Base-by-base conservation (phyloP, 2,888 invertebrate genomes). In the Agrilus biguttatus region DNA sequence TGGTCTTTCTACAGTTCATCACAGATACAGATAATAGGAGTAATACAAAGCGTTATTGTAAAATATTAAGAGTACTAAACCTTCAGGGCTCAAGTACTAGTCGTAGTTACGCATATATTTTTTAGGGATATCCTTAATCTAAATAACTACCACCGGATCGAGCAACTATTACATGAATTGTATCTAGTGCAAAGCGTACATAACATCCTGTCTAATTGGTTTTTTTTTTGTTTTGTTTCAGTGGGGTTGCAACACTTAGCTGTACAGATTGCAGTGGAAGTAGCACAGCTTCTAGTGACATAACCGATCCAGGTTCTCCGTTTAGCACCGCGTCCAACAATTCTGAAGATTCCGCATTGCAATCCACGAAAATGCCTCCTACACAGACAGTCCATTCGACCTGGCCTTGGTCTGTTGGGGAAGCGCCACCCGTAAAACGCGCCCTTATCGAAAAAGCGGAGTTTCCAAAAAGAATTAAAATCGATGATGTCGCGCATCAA, bases 281-380 rank as follows among this genome's bases (percentile, higher is more conserved):
- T 55, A 70, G 69, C 52, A 67, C 65, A 51, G 64, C 71, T 63
- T 73, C 65, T 55, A 87, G 86, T 68, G 88, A 87, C 70, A 83
- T 86, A 66, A 85, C 86, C 55, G 87, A 87, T 66, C 87, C 87
- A 44, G 83, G 84, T 51, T 87, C 87, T 46, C 88, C 88, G 55
- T 83, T 80, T 68, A 86, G 83, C 66, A 80, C 82, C 52, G 71
- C 73, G 58, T 73, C 76, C 51, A 62, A 62, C 55, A 65, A 67
- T 52, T 65, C 65, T 37, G 68, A 66, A 52, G 65, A 63, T 49
- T 63, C 66, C 39, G 60, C 59, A 37, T 57, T 53, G 36, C 61
- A 55, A 47, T 10, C 28, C 8, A 28, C 28, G 28, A 62, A 60
- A 50, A 63, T 62, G 58, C 64, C 65, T 41, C 65, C 66, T 40